Conservation (phyloP, 2,888 invertebrate genomes). For the Erebia ligea region DNA sequence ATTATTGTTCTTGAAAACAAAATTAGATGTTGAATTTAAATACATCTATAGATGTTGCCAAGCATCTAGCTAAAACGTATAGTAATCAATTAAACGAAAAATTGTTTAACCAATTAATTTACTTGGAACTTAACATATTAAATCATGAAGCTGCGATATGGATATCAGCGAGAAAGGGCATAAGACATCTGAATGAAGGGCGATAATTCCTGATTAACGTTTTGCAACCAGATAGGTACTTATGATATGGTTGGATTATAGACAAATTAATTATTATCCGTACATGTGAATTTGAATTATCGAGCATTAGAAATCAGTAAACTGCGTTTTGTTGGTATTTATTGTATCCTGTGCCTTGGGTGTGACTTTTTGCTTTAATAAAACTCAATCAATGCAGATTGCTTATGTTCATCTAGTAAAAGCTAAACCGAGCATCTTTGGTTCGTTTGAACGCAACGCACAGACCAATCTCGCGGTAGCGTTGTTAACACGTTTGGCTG, state of each 20-base stretch:
- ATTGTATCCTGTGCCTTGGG: neutral
- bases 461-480: too few relatives aligned
- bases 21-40: neutral
- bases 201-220: neutral
- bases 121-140: too few relatives aligned
- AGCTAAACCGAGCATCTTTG: too few relatives aligned
- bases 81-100: too few relatives aligned
- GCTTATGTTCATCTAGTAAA: too few relatives aligned
- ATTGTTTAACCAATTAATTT: too few relatives aligned
- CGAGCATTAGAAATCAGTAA: neutral
- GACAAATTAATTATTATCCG: neutral
- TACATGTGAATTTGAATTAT: neutral
- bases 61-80: too few relatives aligned
- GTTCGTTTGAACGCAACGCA: too few relatives aligned
- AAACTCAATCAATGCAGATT: neutral
- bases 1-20: neutral
- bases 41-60: neutral
- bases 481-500: too few relatives aligned
- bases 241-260: neutral
- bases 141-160: too few relatives aligned
- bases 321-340: neutral
- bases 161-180: too few relatives aligned
- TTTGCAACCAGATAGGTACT: neutral
- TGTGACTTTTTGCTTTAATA: conserved; percentile 4
- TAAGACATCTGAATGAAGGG: too few relatives aligned